A percentile compares a stretch with the other conserved stretches of the same genome.
Conservation (phyloP, 2,888 invertebrate species). For the Lacanobia wlatinum region DNA sequence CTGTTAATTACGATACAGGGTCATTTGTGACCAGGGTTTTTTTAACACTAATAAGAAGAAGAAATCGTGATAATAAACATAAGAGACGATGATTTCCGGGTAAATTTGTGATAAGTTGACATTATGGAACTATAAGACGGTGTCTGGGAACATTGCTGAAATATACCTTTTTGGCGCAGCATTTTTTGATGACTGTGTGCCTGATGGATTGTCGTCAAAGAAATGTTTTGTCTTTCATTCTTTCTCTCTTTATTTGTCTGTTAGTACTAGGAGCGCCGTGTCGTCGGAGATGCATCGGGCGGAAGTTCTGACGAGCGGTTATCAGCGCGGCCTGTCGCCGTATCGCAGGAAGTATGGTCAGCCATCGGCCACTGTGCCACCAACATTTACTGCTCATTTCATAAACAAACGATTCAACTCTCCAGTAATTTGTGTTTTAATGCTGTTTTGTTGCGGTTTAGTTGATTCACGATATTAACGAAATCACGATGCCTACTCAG, state of each 20-base stretch:
- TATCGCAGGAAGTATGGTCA: slow-evolving; percentile 86
- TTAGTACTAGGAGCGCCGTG: slow-evolving; percentile 4
- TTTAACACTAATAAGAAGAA: too few species aligned
- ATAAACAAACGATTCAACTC: slow-evolving; percentile 66
- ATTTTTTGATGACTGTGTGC: too few species aligned
- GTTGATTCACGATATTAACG: slow-evolving; percentile 24
- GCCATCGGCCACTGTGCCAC: slow-evolving; percentile 66
- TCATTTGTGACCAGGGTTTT: too few species aligned
- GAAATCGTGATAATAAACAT: too few species aligned
- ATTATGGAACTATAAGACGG: too few species aligned
- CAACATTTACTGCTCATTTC: slow-evolving; percentile 71
- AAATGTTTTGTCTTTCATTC: too few species aligned
- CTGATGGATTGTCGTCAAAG: too few species aligned
- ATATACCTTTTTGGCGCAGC: too few species aligned
- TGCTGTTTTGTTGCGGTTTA: slow-evolving; percentile 64
- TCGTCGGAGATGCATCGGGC: slow-evolving; percentile 64
- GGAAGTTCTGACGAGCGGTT: slow-evolving; percentile 77
- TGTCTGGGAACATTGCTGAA: too few species aligned
- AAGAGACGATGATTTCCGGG: too few species aligned
- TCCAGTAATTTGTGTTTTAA: slow-evolving; percentile 64
- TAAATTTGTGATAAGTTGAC: too few species aligned
- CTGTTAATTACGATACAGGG: background rate
- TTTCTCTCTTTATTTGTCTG: slow-evolving; percentile 3
- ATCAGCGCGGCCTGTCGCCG: slow-evolving; percentile 68
- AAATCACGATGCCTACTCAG: slow-evolving; percentile 13